These are phyloP conservation scores for Bos taurus DNA, from an alignment of 2,113 vertebrate species.

Conservation along the genomic window ARS-UCD2.0 NC_037356.1:47869001-47869500, in stretches of 20 bases:
- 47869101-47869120: not conserved
- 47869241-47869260: not conserved
- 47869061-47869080: not conserved
- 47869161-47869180: rapidly evolving
- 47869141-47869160: rapidly evolving
- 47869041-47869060: rapidly evolving
- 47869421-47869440: rapidly evolving
- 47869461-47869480: rapidly evolving
- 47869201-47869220: rapidly evolving
- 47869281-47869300: rapidly evolving
- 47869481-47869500: rapidly evolving
- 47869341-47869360: not conserved
- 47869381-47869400: not conserved
- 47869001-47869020: not conserved
- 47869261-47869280: rapidly evolving
- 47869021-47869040: not conserved
- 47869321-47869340: rapidly evolving
- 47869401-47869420: too few species aligned
- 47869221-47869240: rapidly evolving
- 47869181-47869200: rapidly evolving
- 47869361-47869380: not conserved
- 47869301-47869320: too few species aligned
- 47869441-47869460: rapidly evolving
- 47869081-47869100: not conserved
- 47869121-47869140: rapidly evolving